phyloP scores from a whole-genome alignment of 1,140 invertebrate genomes.

The Drosophila ohnishii region DNA sequence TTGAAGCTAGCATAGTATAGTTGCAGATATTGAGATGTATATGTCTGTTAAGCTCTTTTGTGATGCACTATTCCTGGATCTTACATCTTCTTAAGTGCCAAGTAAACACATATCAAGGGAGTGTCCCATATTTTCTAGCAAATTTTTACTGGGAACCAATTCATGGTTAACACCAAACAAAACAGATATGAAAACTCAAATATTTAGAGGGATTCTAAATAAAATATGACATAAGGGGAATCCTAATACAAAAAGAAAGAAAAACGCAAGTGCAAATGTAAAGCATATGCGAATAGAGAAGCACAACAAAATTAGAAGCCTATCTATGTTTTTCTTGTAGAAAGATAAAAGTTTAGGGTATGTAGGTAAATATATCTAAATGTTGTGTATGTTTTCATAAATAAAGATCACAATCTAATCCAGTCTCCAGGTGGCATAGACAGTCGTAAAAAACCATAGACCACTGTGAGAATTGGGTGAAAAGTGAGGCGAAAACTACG shows the following conservation, averaged over 20 bases:
- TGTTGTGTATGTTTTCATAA: neutral
- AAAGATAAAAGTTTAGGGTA: neutral
- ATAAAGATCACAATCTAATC: neutral
- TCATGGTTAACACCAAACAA: neutral
- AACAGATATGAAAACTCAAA: neutral
- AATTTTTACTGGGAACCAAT: neutral
- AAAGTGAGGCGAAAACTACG: neutral
- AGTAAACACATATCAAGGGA: neutral
- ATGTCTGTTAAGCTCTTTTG: neutral
- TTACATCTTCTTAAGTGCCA: neutral
- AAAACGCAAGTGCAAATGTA: fast-evolving
- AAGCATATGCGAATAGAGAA: neutral
- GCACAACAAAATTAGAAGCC: neutral
- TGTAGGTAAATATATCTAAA: neutral
- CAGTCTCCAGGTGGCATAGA: neutral
- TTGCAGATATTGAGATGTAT: neutral
- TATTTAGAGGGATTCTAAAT: neutral
- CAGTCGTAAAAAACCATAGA: neutral
- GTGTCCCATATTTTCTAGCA: neutral
- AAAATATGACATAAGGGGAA: neutral
- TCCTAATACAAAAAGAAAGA: neutral
- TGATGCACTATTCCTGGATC: neutral
- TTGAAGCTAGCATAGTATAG: neutral
- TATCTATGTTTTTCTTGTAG: neutral
- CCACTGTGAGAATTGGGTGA: neutral